These are phyloP conservation scores for Heliconius congener DNA, from an alignment of 1,140 invertebrate genomes.

Conservation along the genomic window DNA sequence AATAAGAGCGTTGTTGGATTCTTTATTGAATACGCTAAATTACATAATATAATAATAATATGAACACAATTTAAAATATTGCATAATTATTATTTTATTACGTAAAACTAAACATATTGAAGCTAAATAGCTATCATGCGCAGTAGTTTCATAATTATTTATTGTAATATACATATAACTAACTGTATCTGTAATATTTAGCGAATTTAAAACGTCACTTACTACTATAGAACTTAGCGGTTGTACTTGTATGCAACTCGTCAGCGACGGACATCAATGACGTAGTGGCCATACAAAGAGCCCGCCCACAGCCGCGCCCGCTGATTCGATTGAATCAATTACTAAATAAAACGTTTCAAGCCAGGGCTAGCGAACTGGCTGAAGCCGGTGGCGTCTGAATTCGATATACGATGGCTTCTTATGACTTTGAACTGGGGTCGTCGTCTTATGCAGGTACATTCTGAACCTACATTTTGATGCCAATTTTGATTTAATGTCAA, in stretches of 20 bases:
- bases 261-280: constrained; percentile 1
- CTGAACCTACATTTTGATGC: neutral
- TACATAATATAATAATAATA: neutral
- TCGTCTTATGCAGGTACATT: neutral
- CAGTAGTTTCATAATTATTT: neutral
- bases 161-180: too few species aligned
- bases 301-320: constrained; percentile 48
- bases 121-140: neutral
- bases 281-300: neutral
- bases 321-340: constrained; percentile 47
- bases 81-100: neutral
- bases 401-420: neutral
- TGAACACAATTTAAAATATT: neutral
- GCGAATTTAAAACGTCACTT: constrained; percentile 8
- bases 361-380: constrained; percentile 28
- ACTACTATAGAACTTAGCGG: neutral
- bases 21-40: neutral
- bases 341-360: constrained; percentile 36
- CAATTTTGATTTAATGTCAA: too few species aligned
- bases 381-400: constrained; percentile 15
- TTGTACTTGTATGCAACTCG: neutral
- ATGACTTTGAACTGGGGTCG: neutral
- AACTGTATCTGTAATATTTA: neutral
- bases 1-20: neutral
- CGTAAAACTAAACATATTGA: neutral